Evolutionary conservation across 23 tunicate genomes (phyloP).

Genomic region (Styela clava): DNA sequence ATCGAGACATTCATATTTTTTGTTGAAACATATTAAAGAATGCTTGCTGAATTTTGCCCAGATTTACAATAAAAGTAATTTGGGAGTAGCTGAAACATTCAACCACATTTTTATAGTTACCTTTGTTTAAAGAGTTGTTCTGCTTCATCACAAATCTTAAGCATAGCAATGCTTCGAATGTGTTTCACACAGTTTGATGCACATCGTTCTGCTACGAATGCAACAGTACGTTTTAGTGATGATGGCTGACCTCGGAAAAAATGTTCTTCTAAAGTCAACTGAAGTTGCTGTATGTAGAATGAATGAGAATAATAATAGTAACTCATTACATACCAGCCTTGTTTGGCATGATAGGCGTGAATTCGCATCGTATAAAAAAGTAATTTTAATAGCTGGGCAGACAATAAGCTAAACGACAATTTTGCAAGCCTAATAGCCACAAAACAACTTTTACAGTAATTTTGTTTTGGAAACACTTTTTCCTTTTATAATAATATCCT

Average conservation of each 20-base stretch:
- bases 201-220: conserved; percentile 66
- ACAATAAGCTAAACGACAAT: neutral
- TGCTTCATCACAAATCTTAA: conserved; percentile 32
- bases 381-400: neutral
- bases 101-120: too few relatives aligned
- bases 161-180: conserved; percentile 27
- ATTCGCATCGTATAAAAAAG: neutral
- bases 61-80: too few relatives aligned
- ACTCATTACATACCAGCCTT: neutral
- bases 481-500: too few relatives aligned
- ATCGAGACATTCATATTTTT: too few relatives aligned
- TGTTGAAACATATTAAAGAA: too few relatives aligned
- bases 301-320: too few relatives aligned
- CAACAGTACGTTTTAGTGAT: conserved; percentile 60
- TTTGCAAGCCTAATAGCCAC: too few relatives aligned
- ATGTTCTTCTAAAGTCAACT: conserved; percentile 40
- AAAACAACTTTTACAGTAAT: too few relatives aligned
- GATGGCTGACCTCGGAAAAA: conserved; percentile 66
- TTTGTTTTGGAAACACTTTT: too few relatives aligned
- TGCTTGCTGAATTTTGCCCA: too few relatives aligned
- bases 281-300: conserved; percentile 33
- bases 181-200: conserved; percentile 74
- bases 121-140: neutral
- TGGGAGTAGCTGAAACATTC: too few relatives aligned
- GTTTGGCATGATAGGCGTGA: too few relatives aligned